Base-by-base conservation (phyloP, 2,113 vertebrate genomes). In the Dolichotis patagonum region DNA sequence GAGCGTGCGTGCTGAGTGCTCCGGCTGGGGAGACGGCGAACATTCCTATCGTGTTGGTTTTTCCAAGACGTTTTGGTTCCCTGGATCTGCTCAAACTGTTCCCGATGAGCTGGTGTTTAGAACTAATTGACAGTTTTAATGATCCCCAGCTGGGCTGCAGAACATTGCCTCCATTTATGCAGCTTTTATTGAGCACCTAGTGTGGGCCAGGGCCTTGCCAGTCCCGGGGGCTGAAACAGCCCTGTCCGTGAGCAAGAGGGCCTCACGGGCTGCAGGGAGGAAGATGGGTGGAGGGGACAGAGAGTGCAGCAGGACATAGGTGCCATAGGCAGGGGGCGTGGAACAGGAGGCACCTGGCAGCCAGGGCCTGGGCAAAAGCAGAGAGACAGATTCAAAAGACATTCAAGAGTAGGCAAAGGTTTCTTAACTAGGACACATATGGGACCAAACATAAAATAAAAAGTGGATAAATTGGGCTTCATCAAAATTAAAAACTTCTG, bases 41-140 rank as follows among this genome's bases (percentile, higher is more conserved):
- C 97, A 98, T 96, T 97, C 89, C 96, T 35, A 73, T 90, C 97
- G 83, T 96, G 94, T 97, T 91, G 95, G 75, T 75, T 98, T 96
- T 98, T 96, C 75, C 96, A 35, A 86, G 94, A 90, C 14, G 30
- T 95, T 95, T 98, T 97, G 95, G 43, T 94, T 92, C 83, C 90
- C 97, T 97, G 91, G 96, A 97, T 98, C 98, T 91, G 97, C 96
- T 95, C 97, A 97, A 41, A 96, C 98, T 97, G 98, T 98, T 98
- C 96, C 96, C 97, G 97, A 98, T 97, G 98, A 98, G 96, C 97
- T 98, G 95, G 77, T 97, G 96, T 95, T 98, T 98, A 96, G 71
- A 77, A 97, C 97, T 98, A 98, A 98, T 98, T 97, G 98, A 97
- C 97, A 96, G 96, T 52, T 95, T 91, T 98, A 98, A 98, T 97